Evolutionary conservation across 2,888 invertebrate genomes (phyloP), one percentile per base, ranked within the genome.

Genomic region (Cryptops parisi): DNA sequence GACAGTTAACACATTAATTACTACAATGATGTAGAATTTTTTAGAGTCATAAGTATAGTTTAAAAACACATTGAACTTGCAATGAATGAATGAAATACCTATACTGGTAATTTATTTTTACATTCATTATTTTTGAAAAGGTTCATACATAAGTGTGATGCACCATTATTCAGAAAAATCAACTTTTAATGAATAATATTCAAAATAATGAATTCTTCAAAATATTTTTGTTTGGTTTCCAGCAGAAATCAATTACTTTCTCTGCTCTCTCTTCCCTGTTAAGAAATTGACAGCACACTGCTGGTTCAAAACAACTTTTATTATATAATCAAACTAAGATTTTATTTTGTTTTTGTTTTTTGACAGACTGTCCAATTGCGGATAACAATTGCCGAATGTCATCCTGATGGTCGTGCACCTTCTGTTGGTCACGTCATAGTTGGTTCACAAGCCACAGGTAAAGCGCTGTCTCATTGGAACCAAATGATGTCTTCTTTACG

Each of bases 381-480:
- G 55, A 72, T 86, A 58, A 73, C 73, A 0, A 72, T 74, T 5
- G 71, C 73, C 0, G 75, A 74, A 60, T 64, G 67, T 53, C 64
- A 66, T n/a, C 66, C 72, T 1, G 74, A 71, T 54, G 71, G 75
- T 3, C 74, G 77, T 60, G 75, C 79, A 15, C 73, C 74, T 60
- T 76, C 82, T n/a, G 72, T 86, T 55, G 86, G 86, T 19, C 85
- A 86, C 68, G 80, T 86, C 52, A 81, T 85, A 57, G 78, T 85
- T 17, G 84, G 85, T 23, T 77, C 81, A 39, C 78, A 78, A 62
- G 78, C 82, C 15, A 76, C 77, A 39, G 85, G 85, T 53, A 76
- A 81, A 63, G 78, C 84, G 1, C 65, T 82, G 50, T 77, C 79
- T 23, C 86, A 86, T 64, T 86, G 85, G 85, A 81, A 82, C 64